Percentiles rank a stretch among this genome's conserved stretches.
phyloP scores from a whole-genome alignment of 2,797 vertebrate genomes.

The Myotis findleyi region DNA sequence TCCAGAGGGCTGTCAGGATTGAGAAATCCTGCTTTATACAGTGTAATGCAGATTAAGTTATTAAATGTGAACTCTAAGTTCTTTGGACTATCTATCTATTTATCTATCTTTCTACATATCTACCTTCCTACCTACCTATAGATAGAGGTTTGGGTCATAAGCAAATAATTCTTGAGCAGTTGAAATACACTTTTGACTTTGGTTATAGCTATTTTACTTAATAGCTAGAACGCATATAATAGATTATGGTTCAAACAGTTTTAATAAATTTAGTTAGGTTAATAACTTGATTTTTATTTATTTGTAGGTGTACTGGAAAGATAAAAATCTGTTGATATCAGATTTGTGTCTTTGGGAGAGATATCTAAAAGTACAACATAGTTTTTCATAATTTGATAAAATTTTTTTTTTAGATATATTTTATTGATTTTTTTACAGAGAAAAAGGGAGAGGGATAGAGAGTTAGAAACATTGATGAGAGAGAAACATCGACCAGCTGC shows the following conservation, averaged over 20 bases:
- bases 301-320: slow-evolving; percentile 66
- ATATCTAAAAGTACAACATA: slow-evolving; percentile 76
- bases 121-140: neutral
- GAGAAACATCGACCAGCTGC: too few relatives aligned
- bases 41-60: slow-evolving; percentile 19
- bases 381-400: slow-evolving; percentile 74
- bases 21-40: slow-evolving; percentile 1
- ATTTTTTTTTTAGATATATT: neutral
- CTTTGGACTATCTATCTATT: neutral
- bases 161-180: slow-evolving; percentile 31
- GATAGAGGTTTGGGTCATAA: neutral
- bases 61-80: slow-evolving; percentile 18
- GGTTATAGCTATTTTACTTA: slow-evolving; percentile 39
- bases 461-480: too few relatives aligned
- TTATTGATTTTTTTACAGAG: too few relatives aligned
- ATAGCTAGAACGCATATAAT: slow-evolving; percentile 29
- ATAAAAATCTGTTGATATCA: slow-evolving; percentile 80
- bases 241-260: slow-evolving; percentile 68
- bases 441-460: too few relatives aligned
- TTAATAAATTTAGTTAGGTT: slow-evolving; percentile 72
- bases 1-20: slow-evolving; percentile 32
- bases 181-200: slow-evolving; percentile 53
- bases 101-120: neutral
- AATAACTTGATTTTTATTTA: slow-evolving; percentile 80
- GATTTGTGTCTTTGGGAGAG: slow-evolving; percentile 75